Base-by-base conservation (phyloP, 2,888 invertebrate genomes). In the Azorinus chamasolen region DNA sequence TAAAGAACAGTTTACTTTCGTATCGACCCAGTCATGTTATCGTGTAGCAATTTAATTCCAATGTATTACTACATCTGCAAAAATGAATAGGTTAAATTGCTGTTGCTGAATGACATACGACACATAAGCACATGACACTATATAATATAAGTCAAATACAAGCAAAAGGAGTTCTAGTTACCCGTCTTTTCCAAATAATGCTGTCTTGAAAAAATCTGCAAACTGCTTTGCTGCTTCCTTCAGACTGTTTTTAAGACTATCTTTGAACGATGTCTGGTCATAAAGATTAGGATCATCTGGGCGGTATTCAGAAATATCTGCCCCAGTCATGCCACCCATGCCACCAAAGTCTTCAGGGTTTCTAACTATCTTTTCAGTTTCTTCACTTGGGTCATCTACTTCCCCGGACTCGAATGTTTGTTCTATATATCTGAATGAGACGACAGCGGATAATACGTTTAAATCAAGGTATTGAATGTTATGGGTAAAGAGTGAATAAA, bases 391-490 rank as follows among this genome's bases (percentile, higher is more conserved):
- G 14, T 74, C 74, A 24, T 64, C 75, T 2, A 45, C 77, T n/a
- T 70, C 79, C 6, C n/a, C 63, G 3, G 74, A 41, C 25, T 79
- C 79, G 12, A 54, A 70, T 14, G 74, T 71, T 20, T 79, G 79
- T 4, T 74, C 79, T 25, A 79, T 65, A 43, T 74, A 71, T 18
- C 79, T 79, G n/a, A n/a, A n/a, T n/a, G n/a, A n/a, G n/a, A n/a
- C n/a, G n/a, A n/a, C n/a, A n/a, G n/a, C n/a, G n/a, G n/a, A n/a
- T n/a, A n/a, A n/a, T n/a, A n/a, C n/a, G n/a, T n/a, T n/a, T n/a
- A n/a, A n/a, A n/a, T n/a, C n/a, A n/a, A n/a, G n/a, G n/a, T n/a
- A n/a, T n/a, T n/a, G n/a, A n/a, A n/a, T n/a, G n/a, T n/a, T n/a
- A n/a, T n/a, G n/a, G n/a, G n/a, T n/a, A n/a, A n/a, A n/a, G n/a